These are phyloP conservation scores for Spodoptera frugiperda DNA, from an alignment of 1,140 invertebrate genomes.

Conservation along the genomic window DNA sequence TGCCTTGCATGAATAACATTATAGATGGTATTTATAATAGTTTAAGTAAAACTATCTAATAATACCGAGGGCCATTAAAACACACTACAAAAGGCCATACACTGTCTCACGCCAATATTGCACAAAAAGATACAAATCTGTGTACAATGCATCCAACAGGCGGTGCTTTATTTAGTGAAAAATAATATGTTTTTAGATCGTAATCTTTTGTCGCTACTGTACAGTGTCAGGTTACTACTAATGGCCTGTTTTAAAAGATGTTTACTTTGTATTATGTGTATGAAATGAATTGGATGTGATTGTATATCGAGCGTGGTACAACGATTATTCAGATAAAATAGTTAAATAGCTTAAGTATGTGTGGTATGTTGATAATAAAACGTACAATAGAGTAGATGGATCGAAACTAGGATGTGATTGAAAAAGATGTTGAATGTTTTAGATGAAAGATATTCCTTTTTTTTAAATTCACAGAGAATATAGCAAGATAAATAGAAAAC, in stretches of 20 bases:
- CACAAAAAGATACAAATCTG: constrained; percentile 61
- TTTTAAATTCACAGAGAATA: too few species aligned
- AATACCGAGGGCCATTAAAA: constrained; percentile 6
- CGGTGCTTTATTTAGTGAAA: constrained; percentile 74
- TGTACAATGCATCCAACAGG: constrained; percentile 43
- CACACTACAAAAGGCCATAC: background rate
- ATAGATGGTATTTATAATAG: background rate
- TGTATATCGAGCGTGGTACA: constrained; percentile 21
- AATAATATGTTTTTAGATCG: constrained; percentile 79
- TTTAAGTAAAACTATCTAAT: background rate
- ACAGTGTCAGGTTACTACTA: constrained; percentile 44
- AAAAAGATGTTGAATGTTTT: too few species aligned
- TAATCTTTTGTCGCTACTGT: constrained; percentile 60
- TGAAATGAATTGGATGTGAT: constrained; percentile 28
- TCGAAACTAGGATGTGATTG: too few species aligned
- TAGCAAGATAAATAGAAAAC: too few species aligned
- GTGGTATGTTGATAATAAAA: too few species aligned
- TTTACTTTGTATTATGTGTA: constrained; percentile 37
- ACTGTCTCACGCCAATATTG: constrained; percentile 63
- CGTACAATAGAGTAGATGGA: too few species aligned
- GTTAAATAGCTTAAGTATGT: background rate
- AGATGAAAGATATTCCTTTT: too few species aligned
- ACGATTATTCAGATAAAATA: background rate
- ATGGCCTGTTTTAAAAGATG: constrained; percentile 22
- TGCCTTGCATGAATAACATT: too few species aligned